These are phyloP conservation scores for Bostrychus sinensis DNA, from an alignment of 2,113 vertebrate genomes.

Conservation along the genomic window DNA sequence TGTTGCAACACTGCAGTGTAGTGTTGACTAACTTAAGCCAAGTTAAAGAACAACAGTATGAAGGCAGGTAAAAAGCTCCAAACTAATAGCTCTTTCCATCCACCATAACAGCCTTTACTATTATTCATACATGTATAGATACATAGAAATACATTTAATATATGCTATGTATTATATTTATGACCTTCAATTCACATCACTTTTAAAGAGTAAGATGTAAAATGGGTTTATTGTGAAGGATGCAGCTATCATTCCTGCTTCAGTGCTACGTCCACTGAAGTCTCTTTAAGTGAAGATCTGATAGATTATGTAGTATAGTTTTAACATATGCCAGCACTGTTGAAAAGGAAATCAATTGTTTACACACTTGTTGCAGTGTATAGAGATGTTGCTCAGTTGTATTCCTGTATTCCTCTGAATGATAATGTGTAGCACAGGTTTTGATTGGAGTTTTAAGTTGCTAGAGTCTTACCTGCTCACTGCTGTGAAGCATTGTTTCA, in stretches of 20 bases:
- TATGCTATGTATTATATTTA: slow-evolving; percentile 77
- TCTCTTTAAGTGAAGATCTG: slow-evolving; percentile 74
- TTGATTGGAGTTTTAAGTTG: slow-evolving; percentile 24
- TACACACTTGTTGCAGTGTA: slow-evolving; percentile 67
- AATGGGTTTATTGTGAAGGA: slow-evolving; percentile 24
- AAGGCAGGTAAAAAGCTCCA: neutral
- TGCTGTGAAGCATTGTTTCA: slow-evolving; percentile 73
- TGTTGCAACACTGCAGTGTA: neutral
- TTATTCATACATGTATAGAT: slow-evolving; percentile 75
- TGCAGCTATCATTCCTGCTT: slow-evolving; percentile 52
- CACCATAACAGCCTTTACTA: slow-evolving; percentile 52
- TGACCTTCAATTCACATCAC: slow-evolving; percentile 28
- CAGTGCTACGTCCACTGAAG: slow-evolving; percentile 38
- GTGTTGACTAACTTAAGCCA: neutral
- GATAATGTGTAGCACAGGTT: slow-evolving; percentile 44
- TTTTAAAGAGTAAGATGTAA: slow-evolving; percentile 38
- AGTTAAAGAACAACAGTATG: neutral
- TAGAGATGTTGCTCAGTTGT: slow-evolving; percentile 62
- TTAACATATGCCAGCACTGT: slow-evolving; percentile 63
- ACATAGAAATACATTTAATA: slow-evolving; percentile 69
- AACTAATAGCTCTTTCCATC: neutral
- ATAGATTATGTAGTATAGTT: slow-evolving; percentile 64
- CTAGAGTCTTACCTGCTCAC: slow-evolving; percentile 75
- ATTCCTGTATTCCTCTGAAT: slow-evolving; percentile 73
- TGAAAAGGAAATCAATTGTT: slow-evolving; percentile 77